Conservation (phyloP, 2,113 vertebrate species). For the Larimichthys polyactis region DNA sequence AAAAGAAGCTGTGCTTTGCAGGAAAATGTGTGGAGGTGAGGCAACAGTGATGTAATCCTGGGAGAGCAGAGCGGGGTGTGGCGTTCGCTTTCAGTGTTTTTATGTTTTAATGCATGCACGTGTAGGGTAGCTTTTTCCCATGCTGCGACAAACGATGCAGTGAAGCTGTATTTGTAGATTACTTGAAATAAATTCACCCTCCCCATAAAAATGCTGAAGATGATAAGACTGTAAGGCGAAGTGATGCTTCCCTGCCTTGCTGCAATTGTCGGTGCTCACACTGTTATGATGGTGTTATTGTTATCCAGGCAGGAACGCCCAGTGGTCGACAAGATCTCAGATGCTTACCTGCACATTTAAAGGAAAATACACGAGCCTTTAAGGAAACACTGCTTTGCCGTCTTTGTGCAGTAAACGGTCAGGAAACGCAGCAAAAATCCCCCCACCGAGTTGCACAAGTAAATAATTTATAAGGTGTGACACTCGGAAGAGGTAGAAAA, state of each 20-base stretch:
- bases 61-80: slow-evolving; percentile 53
- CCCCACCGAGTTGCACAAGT: slow-evolving; percentile 47
- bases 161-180: not conserved
- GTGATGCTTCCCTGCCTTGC: not conserved
- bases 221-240: not conserved
- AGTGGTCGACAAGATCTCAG: not conserved
- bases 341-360: slow-evolving; percentile 37
- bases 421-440: slow-evolving; percentile 52
- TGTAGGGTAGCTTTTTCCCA: not conserved
- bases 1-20: not conserved
- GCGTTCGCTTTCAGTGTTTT: slow-evolving; percentile 23
- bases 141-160: not conserved
- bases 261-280: not conserved
- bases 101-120: slow-evolving; percentile 1
- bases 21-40: slow-evolving; percentile 11
- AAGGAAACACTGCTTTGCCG: slow-evolving; percentile 4
- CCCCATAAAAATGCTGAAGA: not conserved
- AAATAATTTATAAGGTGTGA: slow-evolving; percentile 81
- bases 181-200: not conserved
- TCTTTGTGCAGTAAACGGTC: slow-evolving; percentile 49
- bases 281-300: not conserved
- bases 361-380: slow-evolving; percentile 5
- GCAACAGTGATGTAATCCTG: slow-evolving; percentile 27
- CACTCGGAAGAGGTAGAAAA: slow-evolving; percentile 72
- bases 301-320: not conserved